phyloP scores from a whole-genome alignment of 2,113 vertebrate genomes.

The Indri indri region DNA sequence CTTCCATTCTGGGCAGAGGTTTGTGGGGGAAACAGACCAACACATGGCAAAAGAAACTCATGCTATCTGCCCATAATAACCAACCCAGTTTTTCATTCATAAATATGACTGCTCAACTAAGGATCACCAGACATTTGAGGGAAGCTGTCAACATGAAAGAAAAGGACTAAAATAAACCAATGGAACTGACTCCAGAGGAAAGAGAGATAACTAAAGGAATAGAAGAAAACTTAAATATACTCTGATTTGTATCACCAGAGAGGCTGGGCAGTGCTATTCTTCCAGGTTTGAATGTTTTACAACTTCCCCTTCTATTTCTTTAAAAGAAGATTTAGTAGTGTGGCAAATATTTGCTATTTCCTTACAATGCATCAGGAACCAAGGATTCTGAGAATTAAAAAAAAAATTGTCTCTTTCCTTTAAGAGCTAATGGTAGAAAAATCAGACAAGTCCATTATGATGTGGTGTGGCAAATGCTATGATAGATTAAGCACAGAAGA shows the following conservation, averaged over 20 bases:
- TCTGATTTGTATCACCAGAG: neutral
- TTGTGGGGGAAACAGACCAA: conserved; percentile 2
- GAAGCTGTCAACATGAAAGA: neutral
- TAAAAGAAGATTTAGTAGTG: conserved; percentile 15
- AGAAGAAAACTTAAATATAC: conserved; percentile 22
- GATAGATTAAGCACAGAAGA: neutral
- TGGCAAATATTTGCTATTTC: conserved; percentile 3
- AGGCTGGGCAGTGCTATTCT: neutral
- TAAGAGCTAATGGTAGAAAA: conserved; percentile 4
- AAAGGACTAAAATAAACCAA: conserved; percentile 28
- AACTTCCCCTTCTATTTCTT: neutral
- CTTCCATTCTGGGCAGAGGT: neutral
- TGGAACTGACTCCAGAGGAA: conserved; percentile 37
- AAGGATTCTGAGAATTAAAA: neutral
- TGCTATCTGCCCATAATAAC: neutral
- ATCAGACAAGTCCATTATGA: conserved; percentile 11
- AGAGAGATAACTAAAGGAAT: conserved; percentile 14
- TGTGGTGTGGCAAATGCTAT: neutral
- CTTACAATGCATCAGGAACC: neutral
- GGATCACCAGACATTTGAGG: neutral
- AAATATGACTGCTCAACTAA: neutral
- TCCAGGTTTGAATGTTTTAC: neutral
- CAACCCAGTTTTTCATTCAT: neutral
- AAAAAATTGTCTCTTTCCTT: neutral
- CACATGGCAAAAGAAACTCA: neutral